Evolutionary conservation across 2,797 vertebrate genomes (phyloP), one percentile per base, ranked within the genome.

Genomic region (Pagetopsis macropterus): DNA sequence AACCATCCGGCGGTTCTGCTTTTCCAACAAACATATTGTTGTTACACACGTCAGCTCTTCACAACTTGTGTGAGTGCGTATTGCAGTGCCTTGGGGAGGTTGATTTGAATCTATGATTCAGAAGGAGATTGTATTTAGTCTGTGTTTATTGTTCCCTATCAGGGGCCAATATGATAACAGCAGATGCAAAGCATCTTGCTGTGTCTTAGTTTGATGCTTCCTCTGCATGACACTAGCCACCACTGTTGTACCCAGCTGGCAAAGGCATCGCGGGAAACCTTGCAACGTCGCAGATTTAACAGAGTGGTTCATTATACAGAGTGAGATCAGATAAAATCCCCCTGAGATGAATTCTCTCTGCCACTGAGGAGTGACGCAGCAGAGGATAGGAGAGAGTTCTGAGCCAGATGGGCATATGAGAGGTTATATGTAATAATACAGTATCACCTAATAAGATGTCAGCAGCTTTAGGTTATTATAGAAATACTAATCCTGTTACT

Each of bases 141-240:
- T 68, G 69, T 90, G 81, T 88, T 89, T 89, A 83, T 89, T 89
- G 82, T 88, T 88, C 79, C 75, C 84, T 76, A 62, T 86, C 82
- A 78, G 82, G 48, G 65, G 46, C 65, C 89, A 81, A 79, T 85
- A 86, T 83, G 79, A 75, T 73, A 84, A 69, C 87, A 76, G 75
- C 87, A 87, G 83, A 86, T 88, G 81, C 85, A 85, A 58, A 40
- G 67, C 80, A 54, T 84, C 81, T 86, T 68, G 79, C 84, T 69
- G 72, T 59, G 82, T 70, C 83, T 90, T 81, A 78, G 85, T 78
- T 86, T 81, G 82, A 86, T 80, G 81, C 77, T 9, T 79, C 70
- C 72, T 5, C 84, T 49, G 81, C 62, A 72, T 59, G 79, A 77
- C 69, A 85, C 61, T 31, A 14, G 72, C 73, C 54, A 1, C 71